Evolutionary conservation across 2,888 invertebrate genomes (phyloP).

Genomic region (Reticulitermes lucifugus): DNA sequence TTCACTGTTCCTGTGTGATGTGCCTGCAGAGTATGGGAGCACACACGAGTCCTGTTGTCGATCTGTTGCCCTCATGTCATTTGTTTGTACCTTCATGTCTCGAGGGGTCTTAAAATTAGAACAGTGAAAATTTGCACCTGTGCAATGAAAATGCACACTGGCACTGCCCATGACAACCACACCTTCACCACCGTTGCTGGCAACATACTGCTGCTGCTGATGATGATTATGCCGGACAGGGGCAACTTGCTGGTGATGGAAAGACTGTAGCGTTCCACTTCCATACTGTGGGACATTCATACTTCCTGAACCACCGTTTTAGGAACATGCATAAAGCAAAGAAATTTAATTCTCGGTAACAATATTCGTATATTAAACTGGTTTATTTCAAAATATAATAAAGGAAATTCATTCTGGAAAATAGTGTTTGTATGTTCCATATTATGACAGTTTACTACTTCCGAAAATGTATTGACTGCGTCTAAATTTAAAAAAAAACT

Average conservation of each 20-base stretch:
- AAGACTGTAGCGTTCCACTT: slow-evolving; percentile 31
- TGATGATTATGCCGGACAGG: slow-evolving; percentile 41
- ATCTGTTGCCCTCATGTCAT: background rate
- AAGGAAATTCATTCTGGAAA: background rate
- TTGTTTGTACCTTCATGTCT: background rate
- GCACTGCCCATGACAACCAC: slow-evolving; percentile 45
- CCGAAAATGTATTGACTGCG: background rate
- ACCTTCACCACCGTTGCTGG: slow-evolving; percentile 15
- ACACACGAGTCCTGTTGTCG: background rate
- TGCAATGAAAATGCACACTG: slow-evolving; percentile 45
- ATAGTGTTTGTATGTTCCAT: background rate
- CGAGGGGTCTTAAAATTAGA: background rate
- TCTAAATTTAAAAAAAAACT: background rate
- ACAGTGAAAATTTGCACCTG: slow-evolving; percentile 19
- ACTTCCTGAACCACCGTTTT: background rate
- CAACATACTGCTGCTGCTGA: slow-evolving; percentile 33
- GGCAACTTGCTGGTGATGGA: slow-evolving; percentile 25
- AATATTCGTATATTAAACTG: background rate
- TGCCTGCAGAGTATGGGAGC: background rate
- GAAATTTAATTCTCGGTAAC: background rate
- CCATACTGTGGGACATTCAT: slow-evolving; percentile 47
- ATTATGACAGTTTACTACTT: background rate
- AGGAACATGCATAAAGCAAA: background rate
- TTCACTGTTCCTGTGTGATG: background rate
- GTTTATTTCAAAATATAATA: background rate